Evolutionary conservation across 2,888 invertebrate species (phyloP).

Genomic region (Xanthia icteritia): DNA sequence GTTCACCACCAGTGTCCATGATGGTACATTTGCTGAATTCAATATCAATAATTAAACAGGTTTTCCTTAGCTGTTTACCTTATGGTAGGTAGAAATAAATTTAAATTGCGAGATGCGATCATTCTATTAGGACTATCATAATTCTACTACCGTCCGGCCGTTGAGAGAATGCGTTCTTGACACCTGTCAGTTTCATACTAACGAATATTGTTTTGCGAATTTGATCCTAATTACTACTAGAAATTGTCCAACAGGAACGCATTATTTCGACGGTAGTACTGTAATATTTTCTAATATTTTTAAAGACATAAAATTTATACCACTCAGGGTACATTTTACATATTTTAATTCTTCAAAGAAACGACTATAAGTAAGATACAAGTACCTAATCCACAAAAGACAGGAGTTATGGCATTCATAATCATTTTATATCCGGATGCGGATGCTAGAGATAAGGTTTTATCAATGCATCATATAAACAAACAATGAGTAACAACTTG

Average conservation of each 20-base stretch:
- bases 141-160: not conserved
- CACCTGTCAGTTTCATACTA: too few species aligned
- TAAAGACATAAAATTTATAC: too few species aligned
- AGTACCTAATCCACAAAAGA: not conserved
- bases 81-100: not conserved
- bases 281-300: not conserved
- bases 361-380: not conserved
- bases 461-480: conserved; percentile 8
- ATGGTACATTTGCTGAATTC: not conserved
- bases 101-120: not conserved
- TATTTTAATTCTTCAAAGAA: not conserved
- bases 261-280: too few species aligned
- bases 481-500: conserved; percentile 9
- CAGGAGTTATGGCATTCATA: not conserved
- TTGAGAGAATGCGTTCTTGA: too few species aligned
- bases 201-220: too few species aligned
- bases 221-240: too few species aligned
- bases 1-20: too few species aligned
- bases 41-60: not conserved
- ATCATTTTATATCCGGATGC: not conserved
- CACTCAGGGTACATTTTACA: not conserved
- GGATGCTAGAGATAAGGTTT: conserved; percentile 6
- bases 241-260: too few species aligned
- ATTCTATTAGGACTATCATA: not conserved
- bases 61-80: conserved; percentile 25